Evolutionary conservation across 2,888 invertebrate genomes (phyloP).

Genomic region (Apoda limacodes): DNA sequence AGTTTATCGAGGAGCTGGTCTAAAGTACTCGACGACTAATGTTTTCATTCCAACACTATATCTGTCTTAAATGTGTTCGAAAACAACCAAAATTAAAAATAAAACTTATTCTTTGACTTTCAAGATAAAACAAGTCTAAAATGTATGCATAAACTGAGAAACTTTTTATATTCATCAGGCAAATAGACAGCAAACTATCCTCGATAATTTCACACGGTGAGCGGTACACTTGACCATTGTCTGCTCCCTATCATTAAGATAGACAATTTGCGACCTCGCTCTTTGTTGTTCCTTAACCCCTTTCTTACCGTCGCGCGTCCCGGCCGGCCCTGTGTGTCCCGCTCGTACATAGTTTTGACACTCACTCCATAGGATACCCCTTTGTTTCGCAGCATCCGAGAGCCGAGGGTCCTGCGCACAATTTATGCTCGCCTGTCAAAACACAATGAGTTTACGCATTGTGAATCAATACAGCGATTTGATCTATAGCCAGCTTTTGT

Average conservation of each 20-base stretch:
- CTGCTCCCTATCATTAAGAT: conserved; percentile 48
- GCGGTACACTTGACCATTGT: conserved; percentile 51
- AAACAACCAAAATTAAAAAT: too few species aligned
- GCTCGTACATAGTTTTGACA: conserved; percentile 52
- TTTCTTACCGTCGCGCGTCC: conserved; percentile 47
- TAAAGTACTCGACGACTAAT: too few species aligned
- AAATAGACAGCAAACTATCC: too few species aligned
- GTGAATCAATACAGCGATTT: conserved; percentile 65
- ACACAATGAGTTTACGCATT: conserved; percentile 67
- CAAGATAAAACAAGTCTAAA: too few species aligned
- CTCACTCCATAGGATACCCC: conserved; percentile 43
- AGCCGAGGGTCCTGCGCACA: conserved; percentile 56
- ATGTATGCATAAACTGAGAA: too few species aligned
- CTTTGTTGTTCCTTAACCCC: conserved; percentile 47
- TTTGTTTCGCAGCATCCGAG: conserved; percentile 65
- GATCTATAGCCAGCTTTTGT: conserved; percentile 57
- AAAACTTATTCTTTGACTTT: too few species aligned
- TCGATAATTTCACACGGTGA: conserved; percentile 55
- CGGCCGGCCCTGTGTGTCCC: conserved; percentile 58
- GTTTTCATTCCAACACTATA: too few species aligned
- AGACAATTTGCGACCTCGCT: conserved; percentile 47
- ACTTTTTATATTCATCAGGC: too few species aligned
- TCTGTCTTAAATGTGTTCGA: too few species aligned
- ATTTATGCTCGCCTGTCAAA: conserved; percentile 68
- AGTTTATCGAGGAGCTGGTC: too few species aligned